Base-by-base conservation (phyloP, 1,140 invertebrate species). In the Pseudomyrmex concolor region DNA sequence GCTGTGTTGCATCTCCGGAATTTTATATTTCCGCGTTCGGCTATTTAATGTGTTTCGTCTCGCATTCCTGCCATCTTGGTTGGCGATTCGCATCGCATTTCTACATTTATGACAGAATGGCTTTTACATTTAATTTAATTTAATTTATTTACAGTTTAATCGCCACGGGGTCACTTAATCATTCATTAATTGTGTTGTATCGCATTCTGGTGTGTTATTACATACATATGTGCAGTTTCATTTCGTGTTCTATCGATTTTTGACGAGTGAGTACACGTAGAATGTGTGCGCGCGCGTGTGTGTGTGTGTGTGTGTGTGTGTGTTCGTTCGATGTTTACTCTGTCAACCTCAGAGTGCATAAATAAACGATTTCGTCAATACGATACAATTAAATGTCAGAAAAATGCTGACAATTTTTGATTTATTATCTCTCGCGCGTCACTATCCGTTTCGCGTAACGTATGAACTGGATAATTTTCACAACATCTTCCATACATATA, bases 101-200 rank as follows among this genome's bases (percentile, higher is more conserved):
- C 34, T 7, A 7, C 34, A 8, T 64, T 55, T 51, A 2, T 25
- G 25, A 77, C 25, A 54, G 51, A 82, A 54, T 73, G 59, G 48
- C 50, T 76, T 55, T 63, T 55, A 64, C 59, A 17, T 64, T 45
- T 82, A 73, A 63, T 82, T 82, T 63, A 82, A 76, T 76, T 62
- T 78, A 25, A 78, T 74, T 82, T 82, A 73, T 72, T 74, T 82
- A 54, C 48, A 73, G 57, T 63, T 34, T 17, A 62, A 2, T 48
- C 57, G 15, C 55, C 60, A 48, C 50, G 63, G 68, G 45, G 55
- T 82, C 50, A 73, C 51, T 74, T 73, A 76, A 54, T 74, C 25
- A 73, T 74, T 74, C 71, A 64, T 74, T 72, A 82, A 72, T 82
- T 74, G 59, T 45, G 10, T 73, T 64, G 64, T 76, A 82, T 82